Percentiles rank a stretch among this genome's conserved stretches.
These are phyloP conservation scores for Aradus depressus DNA, from an alignment of 2,888 invertebrate species.

Conservation along the genomic window DNA sequence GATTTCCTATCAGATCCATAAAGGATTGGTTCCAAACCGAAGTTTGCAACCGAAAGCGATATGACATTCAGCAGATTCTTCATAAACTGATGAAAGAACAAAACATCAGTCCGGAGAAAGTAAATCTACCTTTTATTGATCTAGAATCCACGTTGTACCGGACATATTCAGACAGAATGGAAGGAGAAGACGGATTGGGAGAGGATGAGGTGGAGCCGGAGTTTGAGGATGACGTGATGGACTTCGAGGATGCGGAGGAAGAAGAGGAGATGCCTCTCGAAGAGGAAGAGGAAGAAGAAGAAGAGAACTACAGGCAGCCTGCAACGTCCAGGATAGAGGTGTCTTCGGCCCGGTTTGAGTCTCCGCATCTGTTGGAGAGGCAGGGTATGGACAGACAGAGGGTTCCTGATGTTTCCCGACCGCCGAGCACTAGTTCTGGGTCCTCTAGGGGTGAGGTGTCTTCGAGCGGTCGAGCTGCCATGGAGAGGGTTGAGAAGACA, in stretches of 20 bases:
- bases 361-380: no score
- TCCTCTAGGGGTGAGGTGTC: no score
- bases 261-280: conserved; percentile 10
- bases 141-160: conserved; percentile 40
- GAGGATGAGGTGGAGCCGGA: conserved; percentile 34
- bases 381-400: no score
- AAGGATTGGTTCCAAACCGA: conserved; percentile 80
- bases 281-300: conserved; percentile 13
- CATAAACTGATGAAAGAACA: conserved; percentile 61
- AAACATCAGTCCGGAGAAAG: conserved; percentile 50
- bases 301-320: no score
- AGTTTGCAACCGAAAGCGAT: conserved; percentile 70
- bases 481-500: no score
- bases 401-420: no score
- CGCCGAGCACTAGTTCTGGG: no score
- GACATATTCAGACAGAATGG: conserved; percentile 42
- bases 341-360: no score
- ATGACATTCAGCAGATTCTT: conserved; percentile 71
- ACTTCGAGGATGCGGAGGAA: conserved; percentile 4
- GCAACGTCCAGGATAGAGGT: no score
- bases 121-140: conserved; percentile 43
- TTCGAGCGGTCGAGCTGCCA: no score
- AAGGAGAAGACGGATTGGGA: conserved; percentile 40
- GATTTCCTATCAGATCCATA: conserved; percentile 69
- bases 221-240: conserved; percentile 18